Evolutionary conservation across 2,888 invertebrate genomes (phyloP), one percentile per base, ranked within the genome.

Genomic region (Agrochola lota): DNA sequence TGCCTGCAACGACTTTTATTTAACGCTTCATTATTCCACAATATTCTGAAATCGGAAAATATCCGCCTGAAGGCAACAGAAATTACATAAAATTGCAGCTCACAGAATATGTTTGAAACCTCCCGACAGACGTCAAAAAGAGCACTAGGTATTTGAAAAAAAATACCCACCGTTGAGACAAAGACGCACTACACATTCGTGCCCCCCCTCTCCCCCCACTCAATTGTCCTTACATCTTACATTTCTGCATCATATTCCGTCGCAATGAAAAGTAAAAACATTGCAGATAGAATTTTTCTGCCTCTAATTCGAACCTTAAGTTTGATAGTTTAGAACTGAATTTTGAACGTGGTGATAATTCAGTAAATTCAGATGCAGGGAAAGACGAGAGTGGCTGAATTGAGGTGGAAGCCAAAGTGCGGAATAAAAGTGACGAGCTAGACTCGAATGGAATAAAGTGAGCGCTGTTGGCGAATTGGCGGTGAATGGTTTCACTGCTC

Each of bases 171-270:
- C 83, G 88, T 86, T 84, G 88, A 92, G 92, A 95, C 93, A 94
- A 94, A 91, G 86, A 91, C 91, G 91, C 92, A 91, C 92, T 92
- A 92, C 93, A 94, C 93, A 93, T 93, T 93, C 92, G 91, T 93
- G 92, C 92, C 89, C 91, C 83, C 79, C 35, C 68, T 72, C 26
- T 20, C 60, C 89, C 92, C 93, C 92, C 89, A 92, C 94, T 94
- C 95, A 95, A 96, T 95, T 95, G 96, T 96, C 95, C 94, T 95
- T 94, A 94, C 95, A 94, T 95, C 95, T 96, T 95, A 95, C 94
- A 96, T 95, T 95, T 94, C 95, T 95, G 94, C 95, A 95, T 96
- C 96, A 96, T 95, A 96, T 96, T 95, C 94, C 91, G 92, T 92
- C 92, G 95, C 95, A 95, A 96, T 95, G 95, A 95, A 95, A 95